Base-by-base conservation (phyloP, 2,113 vertebrate species). In the Aphelocoma coerulescens region DNA sequence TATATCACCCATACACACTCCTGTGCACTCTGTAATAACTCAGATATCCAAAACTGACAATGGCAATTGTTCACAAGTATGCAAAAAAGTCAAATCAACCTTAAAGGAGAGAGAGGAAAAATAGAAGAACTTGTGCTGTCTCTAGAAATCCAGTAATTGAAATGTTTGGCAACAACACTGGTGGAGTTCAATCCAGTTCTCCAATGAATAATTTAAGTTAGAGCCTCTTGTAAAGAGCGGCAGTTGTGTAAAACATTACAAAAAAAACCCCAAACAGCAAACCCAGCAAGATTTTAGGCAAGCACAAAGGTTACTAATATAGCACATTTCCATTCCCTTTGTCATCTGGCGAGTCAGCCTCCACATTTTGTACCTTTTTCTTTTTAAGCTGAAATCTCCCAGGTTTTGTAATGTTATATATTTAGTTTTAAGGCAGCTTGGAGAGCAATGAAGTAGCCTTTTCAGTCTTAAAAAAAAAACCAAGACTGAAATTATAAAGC, bases 1-100 rank as follows among this genome's bases (percentile, higher is more conserved):
- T 9, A 0, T 1, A 3, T 5, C 23, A 39, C 8, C 46, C 30
- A 32, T 0, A 39, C 18, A 28, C 8, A 16, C 22, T 16, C 15
- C 8, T 9, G 13, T 4, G 33, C 48, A 49, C 33, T 66, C 20
- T 0, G 1, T 1, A 46, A 15, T 1, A 35, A 35, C 10, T 52
- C 63, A 80, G 9, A 30, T 1, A 43, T 1, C 24, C 89, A 33
- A 33, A 52, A n/a, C 1, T n/a, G 7, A 54, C 39, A 18, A 5
- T 6, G 22, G 5, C 20, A 37, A 59, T 48, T 33, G 21, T 8
- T 67, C 13, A 62, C 5, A 62, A 67, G 16, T 1, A 21, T 4
- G 46, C 9, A 43, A 83, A 76, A 79, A 58, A 6, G 10, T 43
- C 58, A 74, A 80, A 80, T 23, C 54, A 67, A n/a, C 43, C 52